Percentiles rank a stretch among this genome's conserved stretches.
phyloP scores from a whole-genome alignment of 2,888 invertebrate genomes.

The Linyphia triangularis region DNA sequence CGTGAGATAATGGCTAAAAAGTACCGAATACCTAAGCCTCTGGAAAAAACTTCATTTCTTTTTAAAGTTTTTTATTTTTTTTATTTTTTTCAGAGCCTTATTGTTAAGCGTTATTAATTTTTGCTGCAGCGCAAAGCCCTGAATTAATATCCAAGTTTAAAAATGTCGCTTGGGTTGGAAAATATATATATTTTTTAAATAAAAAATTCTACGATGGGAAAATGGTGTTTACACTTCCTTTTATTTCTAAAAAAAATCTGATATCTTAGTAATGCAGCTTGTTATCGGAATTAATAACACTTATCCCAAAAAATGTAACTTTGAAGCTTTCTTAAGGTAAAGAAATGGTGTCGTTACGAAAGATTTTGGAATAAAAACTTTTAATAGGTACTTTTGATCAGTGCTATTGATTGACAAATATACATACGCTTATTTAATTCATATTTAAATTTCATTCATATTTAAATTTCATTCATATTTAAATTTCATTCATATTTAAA shows the following conservation, averaged over 20 bases:
- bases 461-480: no score
- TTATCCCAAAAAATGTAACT: background rate
- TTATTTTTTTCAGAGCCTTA: slow-evolving; percentile 10
- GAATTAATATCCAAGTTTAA: slow-evolving; percentile 43
- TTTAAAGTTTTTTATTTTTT: background rate
- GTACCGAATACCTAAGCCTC: slow-evolving; percentile 28
- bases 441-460: no score
- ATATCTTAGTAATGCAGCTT: slow-evolving; percentile 10
- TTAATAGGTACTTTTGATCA: no score
- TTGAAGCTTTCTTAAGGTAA: no score
- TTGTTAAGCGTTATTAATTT: slow-evolving; percentile 59
- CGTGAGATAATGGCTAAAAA: slow-evolving; percentile 26
- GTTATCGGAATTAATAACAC: background rate
- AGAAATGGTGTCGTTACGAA: no score
- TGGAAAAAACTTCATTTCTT: slow-evolving; percentile 28
- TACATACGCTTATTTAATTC: no score
- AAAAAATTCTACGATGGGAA: slow-evolving; percentile 16
- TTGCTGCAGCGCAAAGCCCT: slow-evolving; percentile 10
- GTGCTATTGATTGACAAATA: no score
- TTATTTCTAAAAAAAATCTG: background rate
- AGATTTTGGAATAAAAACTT: no score
- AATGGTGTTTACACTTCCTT: slow-evolving; percentile 4
- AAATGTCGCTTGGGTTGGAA: slow-evolving; percentile 23
- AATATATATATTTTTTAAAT: background rate
- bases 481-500: no score